phyloP scores from a whole-genome alignment of 2,888 invertebrate genomes.

The Mythimna albipuncta region DNA sequence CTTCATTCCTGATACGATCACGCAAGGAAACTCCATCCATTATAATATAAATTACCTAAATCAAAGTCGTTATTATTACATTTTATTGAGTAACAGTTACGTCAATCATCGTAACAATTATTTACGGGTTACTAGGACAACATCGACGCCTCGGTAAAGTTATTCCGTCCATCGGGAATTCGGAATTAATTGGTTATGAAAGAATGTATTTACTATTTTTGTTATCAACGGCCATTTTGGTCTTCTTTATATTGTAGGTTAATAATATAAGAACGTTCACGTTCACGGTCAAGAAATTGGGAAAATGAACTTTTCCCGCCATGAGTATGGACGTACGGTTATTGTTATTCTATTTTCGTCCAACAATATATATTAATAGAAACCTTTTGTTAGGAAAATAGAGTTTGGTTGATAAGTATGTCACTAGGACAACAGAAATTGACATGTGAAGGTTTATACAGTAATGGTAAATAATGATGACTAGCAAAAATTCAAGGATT shows the following conservation, averaged over 20 bases:
- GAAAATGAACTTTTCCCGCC: slow-evolving; percentile 10
- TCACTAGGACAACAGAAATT: slow-evolving; percentile 1
- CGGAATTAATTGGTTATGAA: slow-evolving; percentile 1
- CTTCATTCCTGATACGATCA: too few relatives aligned
- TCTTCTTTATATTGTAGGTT: slow-evolving; percentile 34
- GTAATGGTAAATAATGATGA: slow-evolving; percentile 3
- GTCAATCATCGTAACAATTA: slow-evolving; percentile 23
- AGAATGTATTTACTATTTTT: slow-evolving; percentile 40
- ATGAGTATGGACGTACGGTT: slow-evolving; percentile 9
- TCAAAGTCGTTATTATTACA: neutral
- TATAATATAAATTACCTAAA: too few relatives aligned
- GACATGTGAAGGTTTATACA: slow-evolving; percentile 6
- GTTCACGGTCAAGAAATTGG: slow-evolving; percentile 15
- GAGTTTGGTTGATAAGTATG: neutral
- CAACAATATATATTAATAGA: neutral
- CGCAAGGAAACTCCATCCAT: too few relatives aligned
- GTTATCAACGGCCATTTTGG: slow-evolving; percentile 11
- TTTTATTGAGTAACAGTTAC: neutral
- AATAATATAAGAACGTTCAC: slow-evolving; percentile 37
- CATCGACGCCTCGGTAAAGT: slow-evolving; percentile 31
- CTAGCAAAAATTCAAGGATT: slow-evolving; percentile 5
- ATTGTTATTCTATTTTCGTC: slow-evolving; percentile 32
- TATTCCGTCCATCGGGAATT: slow-evolving; percentile 30
- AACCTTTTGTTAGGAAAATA: neutral
- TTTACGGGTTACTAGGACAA: slow-evolving; percentile 28